Evolutionary conservation across 2,113 vertebrate species (phyloP).

Genomic region (Conger conger): DNA sequence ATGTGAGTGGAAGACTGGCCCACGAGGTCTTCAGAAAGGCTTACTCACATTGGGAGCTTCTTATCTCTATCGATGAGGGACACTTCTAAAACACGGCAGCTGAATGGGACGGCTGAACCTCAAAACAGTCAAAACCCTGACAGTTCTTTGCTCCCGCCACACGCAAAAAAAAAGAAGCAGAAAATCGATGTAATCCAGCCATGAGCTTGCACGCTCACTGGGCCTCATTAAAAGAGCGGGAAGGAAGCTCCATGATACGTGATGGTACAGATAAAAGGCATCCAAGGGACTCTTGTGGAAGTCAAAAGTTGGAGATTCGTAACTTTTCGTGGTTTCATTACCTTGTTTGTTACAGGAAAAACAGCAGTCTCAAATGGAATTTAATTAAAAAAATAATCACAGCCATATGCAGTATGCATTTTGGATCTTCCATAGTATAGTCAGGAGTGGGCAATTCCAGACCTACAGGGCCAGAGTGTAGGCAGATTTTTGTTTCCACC

Average conservation of each 20-base stretch:
- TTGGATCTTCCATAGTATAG: neutral
- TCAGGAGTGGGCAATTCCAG: too few relatives aligned
- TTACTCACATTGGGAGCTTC: neutral
- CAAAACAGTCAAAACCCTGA: slow-evolving; percentile 10
- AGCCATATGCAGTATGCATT: neutral
- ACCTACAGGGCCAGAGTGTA: too few relatives aligned
- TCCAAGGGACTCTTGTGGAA: neutral
- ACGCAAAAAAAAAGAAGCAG: neutral
- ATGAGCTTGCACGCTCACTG: slow-evolving; percentile 5
- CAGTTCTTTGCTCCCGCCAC: slow-evolving; percentile 13
- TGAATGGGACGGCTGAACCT: slow-evolving; percentile 14
- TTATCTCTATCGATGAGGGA: neutral
- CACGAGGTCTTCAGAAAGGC: neutral
- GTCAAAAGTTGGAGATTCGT: neutral
- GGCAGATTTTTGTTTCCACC: too few relatives aligned
- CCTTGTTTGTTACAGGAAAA: neutral
- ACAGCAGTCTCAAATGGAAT: neutral
- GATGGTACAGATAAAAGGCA: slow-evolving; percentile 23
- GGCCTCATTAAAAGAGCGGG: slow-evolving; percentile 15
- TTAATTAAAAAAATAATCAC: neutral
- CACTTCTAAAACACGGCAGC: slow-evolving; percentile 7
- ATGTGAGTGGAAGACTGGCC: neutral
- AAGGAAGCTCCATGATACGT: slow-evolving; percentile 1
- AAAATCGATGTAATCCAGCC: slow-evolving; percentile 12
- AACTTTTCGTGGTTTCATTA: neutral